These are phyloP conservation scores for Silurus meridionalis DNA, from an alignment of 2,113 vertebrate species.

Conservation along the genomic window DNA sequence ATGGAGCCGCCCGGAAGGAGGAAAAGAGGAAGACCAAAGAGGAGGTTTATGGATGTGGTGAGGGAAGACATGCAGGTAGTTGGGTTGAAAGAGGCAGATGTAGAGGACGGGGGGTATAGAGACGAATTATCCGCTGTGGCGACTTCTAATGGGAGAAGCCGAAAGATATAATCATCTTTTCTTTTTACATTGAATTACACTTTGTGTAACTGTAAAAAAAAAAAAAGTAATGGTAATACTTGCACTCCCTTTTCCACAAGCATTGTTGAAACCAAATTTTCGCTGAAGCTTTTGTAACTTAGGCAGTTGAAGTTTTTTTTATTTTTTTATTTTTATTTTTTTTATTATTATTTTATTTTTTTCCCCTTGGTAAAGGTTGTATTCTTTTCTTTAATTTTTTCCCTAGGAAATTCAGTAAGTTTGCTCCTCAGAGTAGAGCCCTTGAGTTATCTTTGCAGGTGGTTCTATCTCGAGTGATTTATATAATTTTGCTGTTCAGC, in stretches of 20 bases:
- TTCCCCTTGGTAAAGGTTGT: slow-evolving; percentile 5
- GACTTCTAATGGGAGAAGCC: too few species aligned
- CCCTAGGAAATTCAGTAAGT: slow-evolving; percentile 15
- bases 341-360: too few species aligned
- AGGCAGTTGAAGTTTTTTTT: slow-evolving; percentile 12
- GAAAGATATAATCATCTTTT: too few species aligned
- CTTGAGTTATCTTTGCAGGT: slow-evolving; percentile 11
- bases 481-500: slow-evolving; percentile 9
- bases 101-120: too few species aligned
- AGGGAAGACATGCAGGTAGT: too few species aligned
- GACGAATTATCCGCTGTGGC: too few species aligned
- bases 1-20: too few species aligned
- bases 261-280: slow-evolving; percentile 43
- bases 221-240: background rate
- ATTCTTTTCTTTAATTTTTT: background rate
- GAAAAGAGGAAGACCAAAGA: too few species aligned
- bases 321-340: too few species aligned
- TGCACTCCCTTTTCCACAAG: slow-evolving; percentile 11
- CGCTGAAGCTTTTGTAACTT: slow-evolving; percentile 49
- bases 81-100: too few species aligned
- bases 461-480: slow-evolving; percentile 18
- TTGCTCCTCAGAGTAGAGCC: slow-evolving; percentile 6
- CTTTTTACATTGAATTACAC: too few species aligned
- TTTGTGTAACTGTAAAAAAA: slow-evolving; percentile 24
- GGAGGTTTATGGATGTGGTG: too few species aligned